A percentile compares a stretch with the other conserved stretches of the same genome.
Conservation (phyloP, 2,113 vertebrate species). For the Vimba vimba region DNA sequence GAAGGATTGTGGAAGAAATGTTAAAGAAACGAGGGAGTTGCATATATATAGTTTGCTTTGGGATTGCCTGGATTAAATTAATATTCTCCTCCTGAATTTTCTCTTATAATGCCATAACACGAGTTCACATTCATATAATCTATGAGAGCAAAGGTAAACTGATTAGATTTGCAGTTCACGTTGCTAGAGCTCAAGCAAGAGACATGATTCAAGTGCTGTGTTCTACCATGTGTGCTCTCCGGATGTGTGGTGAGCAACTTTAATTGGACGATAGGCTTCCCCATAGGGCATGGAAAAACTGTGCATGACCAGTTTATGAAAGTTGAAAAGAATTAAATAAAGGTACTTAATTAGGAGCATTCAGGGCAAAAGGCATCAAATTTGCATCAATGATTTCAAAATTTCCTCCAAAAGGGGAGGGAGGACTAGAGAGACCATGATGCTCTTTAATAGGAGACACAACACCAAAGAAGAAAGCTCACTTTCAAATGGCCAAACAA, state of each 20-base stretch:
- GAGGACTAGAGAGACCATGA: background rate
- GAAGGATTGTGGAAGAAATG: background rate
- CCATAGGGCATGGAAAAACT: conserved; percentile 24
- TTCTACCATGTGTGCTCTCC: background rate
- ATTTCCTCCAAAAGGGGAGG: background rate
- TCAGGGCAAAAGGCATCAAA: conserved; percentile 7
- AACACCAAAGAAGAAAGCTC: background rate
- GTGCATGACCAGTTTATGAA: conserved; percentile 21
- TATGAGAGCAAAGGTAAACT: background rate
- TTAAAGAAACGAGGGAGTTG: background rate
- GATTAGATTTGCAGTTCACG: background rate
- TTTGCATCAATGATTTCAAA: conserved; percentile 20
- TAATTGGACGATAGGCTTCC: conserved; percentile 21
- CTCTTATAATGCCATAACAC: background rate
- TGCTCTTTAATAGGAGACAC: background rate
- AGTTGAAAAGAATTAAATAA: conserved; percentile 22
- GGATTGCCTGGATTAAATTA: background rate
- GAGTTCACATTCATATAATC: background rate
- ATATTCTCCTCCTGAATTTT: background rate
- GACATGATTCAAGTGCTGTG: background rate
- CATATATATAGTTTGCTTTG: background rate
- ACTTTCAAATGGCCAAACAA: background rate
- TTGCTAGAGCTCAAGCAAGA: background rate
- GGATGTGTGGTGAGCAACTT: background rate
- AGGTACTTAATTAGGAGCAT: conserved; percentile 20